phyloP scores from a whole-genome alignment of 2,888 invertebrate species.

The Ormyrus nitidulus region DNA sequence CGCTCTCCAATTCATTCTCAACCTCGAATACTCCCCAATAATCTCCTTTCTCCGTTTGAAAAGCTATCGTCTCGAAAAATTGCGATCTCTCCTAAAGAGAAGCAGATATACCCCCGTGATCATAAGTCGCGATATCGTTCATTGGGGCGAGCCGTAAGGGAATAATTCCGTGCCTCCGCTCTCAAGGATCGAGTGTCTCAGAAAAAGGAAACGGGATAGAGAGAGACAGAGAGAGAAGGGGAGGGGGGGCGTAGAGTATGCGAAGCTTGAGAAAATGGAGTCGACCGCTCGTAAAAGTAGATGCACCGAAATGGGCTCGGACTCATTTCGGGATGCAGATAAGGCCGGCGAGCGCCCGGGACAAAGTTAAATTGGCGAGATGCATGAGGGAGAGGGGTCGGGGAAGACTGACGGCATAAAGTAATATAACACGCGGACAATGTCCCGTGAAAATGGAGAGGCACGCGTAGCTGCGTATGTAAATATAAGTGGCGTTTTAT shows the following conservation, averaged over 20 bases:
- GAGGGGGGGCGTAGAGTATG: no score
- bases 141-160: conserved; percentile 6
- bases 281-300: conserved; percentile 48
- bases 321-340: conserved; percentile 51
- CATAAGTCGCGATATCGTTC: neutral
- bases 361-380: conserved; percentile 54
- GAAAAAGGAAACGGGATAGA: neutral
- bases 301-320: conserved; percentile 50
- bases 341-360: conserved; percentile 34
- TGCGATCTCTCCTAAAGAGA: no score
- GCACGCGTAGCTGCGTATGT: neutral
- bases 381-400: neutral
- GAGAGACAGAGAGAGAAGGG: no score
- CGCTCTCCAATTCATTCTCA: no score
- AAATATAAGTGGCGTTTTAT: conserved; percentile 25
- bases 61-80: no score
- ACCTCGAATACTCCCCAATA: no score
- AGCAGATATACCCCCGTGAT: no score
- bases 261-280: conserved; percentile 37
- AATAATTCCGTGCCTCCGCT: conserved; percentile 19
- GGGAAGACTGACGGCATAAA: conserved; percentile 15
- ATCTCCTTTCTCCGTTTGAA: no score
- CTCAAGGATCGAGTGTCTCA: neutral
- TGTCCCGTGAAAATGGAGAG: conserved; percentile 43
- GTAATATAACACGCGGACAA: conserved; percentile 31